Evolutionary conservation across 2,797 vertebrate genomes (phyloP), one percentile per base, ranked within the genome.

Genomic region (Bucorvus abyssinicus): DNA sequence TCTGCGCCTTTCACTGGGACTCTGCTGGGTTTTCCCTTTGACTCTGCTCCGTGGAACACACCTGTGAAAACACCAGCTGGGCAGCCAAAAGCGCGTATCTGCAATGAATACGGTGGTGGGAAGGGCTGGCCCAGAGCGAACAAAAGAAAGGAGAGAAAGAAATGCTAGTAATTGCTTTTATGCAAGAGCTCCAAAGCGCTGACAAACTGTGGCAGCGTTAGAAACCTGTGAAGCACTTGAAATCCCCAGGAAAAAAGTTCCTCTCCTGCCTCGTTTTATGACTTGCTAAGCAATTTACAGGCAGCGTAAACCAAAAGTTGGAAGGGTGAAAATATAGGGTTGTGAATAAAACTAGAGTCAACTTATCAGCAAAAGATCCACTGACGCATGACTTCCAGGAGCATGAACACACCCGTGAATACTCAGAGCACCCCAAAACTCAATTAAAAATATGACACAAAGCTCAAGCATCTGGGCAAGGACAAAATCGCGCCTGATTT

Each of bases 41-140:
- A 22, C 32, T 67, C 69, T 42, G 45, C 34, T 2, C 65, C 49
- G n/a, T 61, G 2, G 53, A 29, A 6, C 34, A 34, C 96, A 95
- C 94, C 96, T 95, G 94, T 75, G 89, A 89, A 96, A 96, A 93
- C 95, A 96, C 38, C 92, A 83, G 92, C 88, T 65, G 92, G 77
- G 86, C 87, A 56, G 73, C 87, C 69, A 61, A 12, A 26, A 70
- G 81, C 53, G 21, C 50, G 0, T 5, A 32, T 42, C 36, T 42
- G 63, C 27, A 27, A 34, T 38, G 38, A 67, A n/a, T 14, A 7
- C 0, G 1, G 52, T 44, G 59, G 34, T 67, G 86, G 40, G 49
- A 74, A 91, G 67, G 74, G 74, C 86, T 69, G 83, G 63, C 53
- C 42, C 18, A 4, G 55, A 44, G 26, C 0, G 5, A 83, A 84